Evolutionary conservation across 2,888 invertebrate species (phyloP), one percentile per base, ranked within the genome.

Genomic region (Harpalus rufipes): DNA sequence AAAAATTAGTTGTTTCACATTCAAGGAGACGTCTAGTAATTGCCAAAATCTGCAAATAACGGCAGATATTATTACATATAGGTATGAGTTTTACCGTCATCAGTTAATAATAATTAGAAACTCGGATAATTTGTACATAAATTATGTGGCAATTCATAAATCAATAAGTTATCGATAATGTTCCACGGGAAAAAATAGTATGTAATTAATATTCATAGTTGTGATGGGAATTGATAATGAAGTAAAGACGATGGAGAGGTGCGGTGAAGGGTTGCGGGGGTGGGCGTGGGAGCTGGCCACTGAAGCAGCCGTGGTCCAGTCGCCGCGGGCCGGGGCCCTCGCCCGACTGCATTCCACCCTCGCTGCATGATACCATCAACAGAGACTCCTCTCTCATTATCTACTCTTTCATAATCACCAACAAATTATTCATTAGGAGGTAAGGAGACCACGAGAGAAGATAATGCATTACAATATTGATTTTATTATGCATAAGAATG

Each of bases 311-410:
- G 56, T 21, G 56, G 58, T 32, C 32, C 56, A 18, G 79, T 5
- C 32, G 79, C 58, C 79, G 56, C 63, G 44, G 44, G 44, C 44
- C 44, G 5, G 16, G 59, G 44, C 56, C n/a, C 76, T 56, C 25
- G 79, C 16, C 79, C 56, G 79, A 79, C 79, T 58, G 79, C 79
- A 79, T 79, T 79, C 79, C 79, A 79, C 79, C 79, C 79, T 79
- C 79, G 12, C 79, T 12, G 18, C 63, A 21, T 21, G 63, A 63
- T 21, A 63, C 21, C 63, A 63, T 12, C 63, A 18, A 3, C 44
- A 8, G 12, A 51, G 10, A 32, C 32, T 32, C 32, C 32, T 32
- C 32, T 32, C 32, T 32, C 32, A 32, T 32, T 32, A 32, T 32
- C 32, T 32, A 32, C 32, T 32, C 32, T 5, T 32, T 12, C 44